Base-by-base conservation (phyloP, 2,113 vertebrate species). In the Uropsilus gracilis region DNA sequence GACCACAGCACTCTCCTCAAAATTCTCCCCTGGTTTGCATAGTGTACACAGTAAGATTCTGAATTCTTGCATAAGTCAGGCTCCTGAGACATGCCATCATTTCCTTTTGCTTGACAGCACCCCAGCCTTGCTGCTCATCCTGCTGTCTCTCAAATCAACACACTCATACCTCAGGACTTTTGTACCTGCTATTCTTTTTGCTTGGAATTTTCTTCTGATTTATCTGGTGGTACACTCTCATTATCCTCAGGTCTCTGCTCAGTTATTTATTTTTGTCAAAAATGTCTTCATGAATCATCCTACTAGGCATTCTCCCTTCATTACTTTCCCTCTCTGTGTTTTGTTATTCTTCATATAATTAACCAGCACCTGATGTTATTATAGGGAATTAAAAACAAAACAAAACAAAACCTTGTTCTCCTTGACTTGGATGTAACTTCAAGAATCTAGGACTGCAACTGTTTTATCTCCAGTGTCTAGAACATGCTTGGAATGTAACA, bases 71-170 rank as follows among this genome's bases (percentile, higher is more conserved):
- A 2, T 72, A 59, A 55, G 32, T 37, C 8, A 9, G 57, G 39
- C 34, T 53, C 18, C 64, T n/a, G 37, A 66, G 10, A 18, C 6
- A 28, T n/a, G 37, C 18, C 17, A 5, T 34, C 34, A 18, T 20
- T 64, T 55, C 44, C 22, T 59, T 34, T 61, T 46, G 53, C 78
- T 89, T 12, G 18, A 9, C 26, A 24, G 42, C 13, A 20, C 20
- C n/a, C 37, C 14, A n/a, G 18, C 0, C 9, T 37, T 24, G 3
- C 13, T 5, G 17, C 14, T 14, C 8, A 11, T 14, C 20, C 28
- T 17, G 24, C 44, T 63, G 9, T 72, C 50, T 91, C 80, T 81
- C 39, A 22, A 8, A 11, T 28, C 24, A 59, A 6, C 16, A 44
- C 5, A 8, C 57, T 53, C 16, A 16, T n/a, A 28, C 28, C 50